Evolutionary conservation across 2,113 vertebrate species (phyloP), one percentile per base, ranked within the genome.

Genomic region (Gila orcuttii): DNA sequence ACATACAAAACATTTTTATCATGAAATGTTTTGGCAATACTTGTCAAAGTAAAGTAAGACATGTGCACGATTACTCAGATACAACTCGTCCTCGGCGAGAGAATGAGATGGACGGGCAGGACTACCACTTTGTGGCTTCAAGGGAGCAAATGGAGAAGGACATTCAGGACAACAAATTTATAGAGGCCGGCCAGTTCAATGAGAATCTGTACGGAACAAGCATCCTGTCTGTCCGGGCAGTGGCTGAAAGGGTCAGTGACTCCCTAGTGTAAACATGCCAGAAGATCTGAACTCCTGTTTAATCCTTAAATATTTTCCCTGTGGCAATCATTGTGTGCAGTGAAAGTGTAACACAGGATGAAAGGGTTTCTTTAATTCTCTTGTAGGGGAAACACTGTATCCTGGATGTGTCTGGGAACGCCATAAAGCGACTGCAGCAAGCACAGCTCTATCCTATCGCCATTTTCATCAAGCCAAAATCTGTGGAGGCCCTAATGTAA

Each of bases 381-480:
- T 90, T 91, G 1, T 92, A 99, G 97, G 97, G 97, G 88, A 99
- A 99, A 89, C 98, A 99, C 93, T 99, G 98, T 93, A 99, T 99
- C 92, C 95, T 99, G 93, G 98, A 99, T 84, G 98, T 99, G 85
- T 99, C 98, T 71, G 98, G 98, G 89, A 99, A 99, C 83, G 98
- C 98, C 80, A 99, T 99, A 93, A 99, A 99, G 94, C 95, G 98
- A 93, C 96, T 99, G 94, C 97, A 98, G 93, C 98, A 99, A 96
- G 97, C 98, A 96, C 97, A 99, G 94, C 97, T 99, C 92, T 98
- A 97, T 92, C 96, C 98, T 62, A 96, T 99, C 84, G 97, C 98
- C 93, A 96, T 99, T 94, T 99, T 99, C 96, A 99, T 99, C 94
- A 99, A 99, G 96, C 98, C 98, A 94, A 99, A 97, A 96, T 99